Conservation (phyloP, 2,797 vertebrate genomes). For the Pangasius mekongensis region DNA sequence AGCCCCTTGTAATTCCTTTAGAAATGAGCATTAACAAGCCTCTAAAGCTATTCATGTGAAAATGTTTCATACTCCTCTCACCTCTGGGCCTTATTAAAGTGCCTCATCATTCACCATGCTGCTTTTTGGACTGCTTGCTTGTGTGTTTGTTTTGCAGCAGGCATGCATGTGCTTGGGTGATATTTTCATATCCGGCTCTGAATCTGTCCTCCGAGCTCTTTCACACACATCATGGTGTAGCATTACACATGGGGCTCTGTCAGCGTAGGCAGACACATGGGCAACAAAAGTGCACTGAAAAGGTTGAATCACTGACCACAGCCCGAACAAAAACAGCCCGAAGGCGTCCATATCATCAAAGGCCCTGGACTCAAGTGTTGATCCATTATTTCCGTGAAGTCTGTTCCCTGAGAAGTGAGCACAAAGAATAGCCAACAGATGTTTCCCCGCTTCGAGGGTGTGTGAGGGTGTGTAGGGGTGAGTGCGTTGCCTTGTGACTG, state of each 20-base stretch:
- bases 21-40: conserved; percentile 55
- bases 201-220: conserved; percentile 29
- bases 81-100: conserved; percentile 40
- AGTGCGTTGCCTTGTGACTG: background rate
- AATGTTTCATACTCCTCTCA: conserved; percentile 55
- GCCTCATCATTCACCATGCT: conserved; percentile 1
- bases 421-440: conserved; percentile 57
- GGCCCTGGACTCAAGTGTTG: conserved; percentile 43
- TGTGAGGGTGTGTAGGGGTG: conserved; percentile 17
- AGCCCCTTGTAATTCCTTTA: conserved; percentile 52
- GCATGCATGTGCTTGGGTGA: conserved; percentile 33
- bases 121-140: conserved; percentile 40
- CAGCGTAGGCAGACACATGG: conserved; percentile 25
- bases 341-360: conserved; percentile 52
- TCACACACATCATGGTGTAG: conserved; percentile 41
- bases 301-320: conserved; percentile 47
- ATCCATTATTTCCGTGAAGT: conserved; percentile 52
- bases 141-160: conserved; percentile 21
- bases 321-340: conserved; percentile 54
- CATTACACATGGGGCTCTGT: conserved; percentile 31
- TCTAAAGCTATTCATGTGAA: conserved; percentile 50
- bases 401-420: conserved; percentile 46
- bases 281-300: conserved; percentile 41
- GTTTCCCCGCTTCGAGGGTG: conserved; percentile 35
- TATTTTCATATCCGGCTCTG: conserved; percentile 37